These are phyloP conservation scores for Clarias fuscus DNA, from an alignment of 2,797 vertebrate species.

Conservation along the genomic window DNA sequence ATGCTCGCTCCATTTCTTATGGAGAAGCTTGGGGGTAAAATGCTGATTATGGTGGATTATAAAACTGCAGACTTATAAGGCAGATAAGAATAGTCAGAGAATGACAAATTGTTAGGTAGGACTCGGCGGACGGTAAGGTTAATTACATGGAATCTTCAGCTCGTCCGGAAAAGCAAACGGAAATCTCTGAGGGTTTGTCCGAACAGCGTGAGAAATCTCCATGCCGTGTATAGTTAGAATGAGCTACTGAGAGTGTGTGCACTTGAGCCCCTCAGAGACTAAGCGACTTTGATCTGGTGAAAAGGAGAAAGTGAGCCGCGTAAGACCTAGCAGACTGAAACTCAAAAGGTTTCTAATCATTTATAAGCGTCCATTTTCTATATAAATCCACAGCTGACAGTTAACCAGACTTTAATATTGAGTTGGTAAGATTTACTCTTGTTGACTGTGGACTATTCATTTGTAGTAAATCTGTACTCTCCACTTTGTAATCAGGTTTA, in stretches of 20 bases:
- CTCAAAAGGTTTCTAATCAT: constrained; percentile 51
- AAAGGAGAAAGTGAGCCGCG: constrained; percentile 44
- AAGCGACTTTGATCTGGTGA: constrained; percentile 46
- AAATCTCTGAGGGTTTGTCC: constrained; percentile 22
- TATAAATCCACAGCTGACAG: constrained; percentile 38
- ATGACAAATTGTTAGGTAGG: constrained; percentile 2
- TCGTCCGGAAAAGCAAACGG: neutral
- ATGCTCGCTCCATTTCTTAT: neutral
- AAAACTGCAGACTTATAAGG: constrained; percentile 19
- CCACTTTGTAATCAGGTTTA: neutral
- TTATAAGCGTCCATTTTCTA: constrained; percentile 35
- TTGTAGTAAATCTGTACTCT: too few relatives aligned
- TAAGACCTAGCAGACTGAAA: constrained; percentile 41
- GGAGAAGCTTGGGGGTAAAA: constrained; percentile 10
- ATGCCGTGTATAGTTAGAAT: constrained; percentile 28
- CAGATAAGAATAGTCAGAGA: constrained; percentile 5
- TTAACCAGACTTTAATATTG: constrained; percentile 20
- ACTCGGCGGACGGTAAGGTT: neutral
- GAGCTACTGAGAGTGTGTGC: constrained; percentile 25
- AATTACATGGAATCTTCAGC: constrained; percentile 18
- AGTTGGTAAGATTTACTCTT: neutral
- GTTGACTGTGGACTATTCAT: neutral
- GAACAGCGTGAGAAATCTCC: constrained; percentile 25
- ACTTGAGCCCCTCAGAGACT: constrained; percentile 44
- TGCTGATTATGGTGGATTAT: constrained; percentile 29